Conservation (phyloP, 2,888 invertebrate genomes). For the Clunio marinus region DNA sequence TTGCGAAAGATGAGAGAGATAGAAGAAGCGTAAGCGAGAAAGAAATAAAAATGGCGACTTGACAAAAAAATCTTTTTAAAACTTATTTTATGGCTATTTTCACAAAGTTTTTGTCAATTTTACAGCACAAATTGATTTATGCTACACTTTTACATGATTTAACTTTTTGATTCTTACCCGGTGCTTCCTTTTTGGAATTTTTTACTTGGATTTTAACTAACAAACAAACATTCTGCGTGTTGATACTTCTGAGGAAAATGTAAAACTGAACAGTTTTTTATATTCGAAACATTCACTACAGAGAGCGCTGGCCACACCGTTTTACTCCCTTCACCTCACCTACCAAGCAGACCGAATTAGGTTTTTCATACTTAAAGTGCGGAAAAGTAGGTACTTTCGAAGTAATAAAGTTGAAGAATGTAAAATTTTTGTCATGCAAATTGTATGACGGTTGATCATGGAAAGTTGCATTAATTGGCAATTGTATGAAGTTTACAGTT, state of each 20-base stretch:
- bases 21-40: background rate
- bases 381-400: no score
- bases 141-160: no score
- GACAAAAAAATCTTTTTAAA: background rate
- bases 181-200: conserved; percentile 37
- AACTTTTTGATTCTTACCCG: conserved; percentile 28
- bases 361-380: no score
- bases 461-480: no score
- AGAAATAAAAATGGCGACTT: conserved; percentile 31
- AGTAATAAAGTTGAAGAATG: no score
- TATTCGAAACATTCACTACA: no score
- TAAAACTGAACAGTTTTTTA: background rate
- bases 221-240: conserved; percentile 20
- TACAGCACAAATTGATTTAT: background rate
- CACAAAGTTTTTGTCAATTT: background rate
- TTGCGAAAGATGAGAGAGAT: background rate
- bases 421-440: no score
- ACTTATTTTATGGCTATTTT: background rate
- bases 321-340: no score
- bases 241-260: background rate
- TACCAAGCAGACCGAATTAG: no score
- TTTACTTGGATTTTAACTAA: conserved; percentile 15
- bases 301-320: no score
- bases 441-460: no score
- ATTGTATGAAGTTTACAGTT: no score